Evolutionary conservation across 23 tunicate species (phyloP).

Genomic region (Styela plicata): DNA sequence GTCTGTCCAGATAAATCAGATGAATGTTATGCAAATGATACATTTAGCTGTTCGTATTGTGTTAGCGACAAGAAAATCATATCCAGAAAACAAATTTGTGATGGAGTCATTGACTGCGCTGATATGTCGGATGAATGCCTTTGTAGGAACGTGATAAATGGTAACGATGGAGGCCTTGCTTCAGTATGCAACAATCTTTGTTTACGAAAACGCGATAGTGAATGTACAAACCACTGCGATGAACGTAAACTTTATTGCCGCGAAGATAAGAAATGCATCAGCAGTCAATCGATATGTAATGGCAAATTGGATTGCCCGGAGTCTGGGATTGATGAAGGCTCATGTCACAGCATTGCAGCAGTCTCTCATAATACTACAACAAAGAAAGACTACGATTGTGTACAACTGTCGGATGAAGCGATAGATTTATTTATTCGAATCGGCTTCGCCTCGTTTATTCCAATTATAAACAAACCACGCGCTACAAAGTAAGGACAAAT

Average conservation of each 20-base stretch:
- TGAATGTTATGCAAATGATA: constrained; percentile 16
- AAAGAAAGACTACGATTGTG: not conserved
- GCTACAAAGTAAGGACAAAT: too few relatives aligned
- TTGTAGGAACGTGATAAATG: not conserved
- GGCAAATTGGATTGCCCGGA: not conserved
- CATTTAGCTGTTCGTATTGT: not conserved
- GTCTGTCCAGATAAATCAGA: constrained; percentile 24
- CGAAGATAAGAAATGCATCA: not conserved
- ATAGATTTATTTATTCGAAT: not conserved
- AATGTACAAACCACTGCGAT: not conserved
- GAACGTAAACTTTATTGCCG: not conserved
- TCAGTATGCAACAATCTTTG: constrained; percentile 6
- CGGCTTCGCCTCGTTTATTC: too few relatives aligned
- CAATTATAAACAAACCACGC: too few relatives aligned
- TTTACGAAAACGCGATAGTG: not conserved
- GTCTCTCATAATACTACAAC: not conserved
- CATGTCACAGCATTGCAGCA: not conserved
- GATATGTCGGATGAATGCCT: constrained; percentile 17
- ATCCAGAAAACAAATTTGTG: constrained; percentile 18
- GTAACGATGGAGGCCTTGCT: not conserved
- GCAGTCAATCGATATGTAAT: not conserved
- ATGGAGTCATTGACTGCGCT: constrained; percentile 10
- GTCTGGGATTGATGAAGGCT: not conserved
- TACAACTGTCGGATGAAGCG: not conserved
- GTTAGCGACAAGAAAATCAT: not conserved